Conservation (phyloP, 2,113 vertebrate species). For the Crocuta crocuta region DNA sequence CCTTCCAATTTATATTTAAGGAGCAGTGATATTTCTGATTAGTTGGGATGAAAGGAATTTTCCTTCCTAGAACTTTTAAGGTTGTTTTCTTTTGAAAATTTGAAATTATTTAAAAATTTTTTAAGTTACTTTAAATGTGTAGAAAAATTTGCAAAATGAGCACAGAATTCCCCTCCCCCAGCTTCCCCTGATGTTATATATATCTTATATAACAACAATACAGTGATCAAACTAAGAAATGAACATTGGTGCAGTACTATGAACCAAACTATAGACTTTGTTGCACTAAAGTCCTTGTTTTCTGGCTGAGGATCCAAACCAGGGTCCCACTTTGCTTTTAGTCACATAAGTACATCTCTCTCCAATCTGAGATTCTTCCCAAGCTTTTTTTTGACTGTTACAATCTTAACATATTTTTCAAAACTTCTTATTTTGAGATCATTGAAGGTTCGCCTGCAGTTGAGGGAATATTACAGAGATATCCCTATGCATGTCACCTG, state of each 20-base stretch:
- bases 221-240: background rate
- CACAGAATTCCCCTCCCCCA: background rate
- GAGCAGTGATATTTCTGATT: background rate
- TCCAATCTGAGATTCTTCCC: background rate
- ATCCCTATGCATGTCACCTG: background rate
- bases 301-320: background rate
- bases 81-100: background rate
- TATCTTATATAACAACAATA: background rate
- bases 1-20: slow-evolving; percentile 40
- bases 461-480: background rate
- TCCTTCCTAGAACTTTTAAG: background rate
- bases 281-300: background rate
- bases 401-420: background rate
- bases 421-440: background rate
- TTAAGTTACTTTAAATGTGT: background rate
- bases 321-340: background rate
- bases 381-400: slow-evolving; percentile 18
- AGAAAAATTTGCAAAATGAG: background rate
- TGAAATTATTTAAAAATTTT: background rate
- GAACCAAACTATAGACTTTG: background rate
- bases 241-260: background rate
- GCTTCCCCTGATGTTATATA: background rate
- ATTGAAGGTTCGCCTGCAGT: background rate
- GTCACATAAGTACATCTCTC: background rate
- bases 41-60: background rate